These are phyloP conservation scores for Drosophila pegasa DNA, from an alignment of 2,888 invertebrate genomes.

Conservation along the genomic window DNA sequence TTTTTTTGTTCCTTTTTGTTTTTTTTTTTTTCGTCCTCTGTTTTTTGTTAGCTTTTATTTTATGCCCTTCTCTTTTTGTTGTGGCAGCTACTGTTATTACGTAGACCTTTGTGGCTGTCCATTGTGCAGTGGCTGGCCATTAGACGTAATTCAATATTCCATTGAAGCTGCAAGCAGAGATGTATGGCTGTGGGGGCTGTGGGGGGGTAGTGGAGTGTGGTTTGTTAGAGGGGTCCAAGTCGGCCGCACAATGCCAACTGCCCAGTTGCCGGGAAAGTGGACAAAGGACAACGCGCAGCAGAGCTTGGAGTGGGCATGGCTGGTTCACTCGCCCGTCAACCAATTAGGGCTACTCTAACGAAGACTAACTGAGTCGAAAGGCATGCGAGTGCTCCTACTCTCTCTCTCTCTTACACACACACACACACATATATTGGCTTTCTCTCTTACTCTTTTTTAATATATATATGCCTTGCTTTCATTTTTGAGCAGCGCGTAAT, in stretches of 20 bases:
- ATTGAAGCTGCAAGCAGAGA: conserved; percentile 55
- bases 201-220: not conserved
- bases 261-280: conserved; percentile 46
- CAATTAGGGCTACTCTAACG: conserved; percentile 65
- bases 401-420: not conserved
- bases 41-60: conserved; percentile 10
- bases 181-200: not conserved
- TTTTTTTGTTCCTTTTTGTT: conserved; percentile 7
- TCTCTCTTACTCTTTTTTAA: conserved; percentile 4
- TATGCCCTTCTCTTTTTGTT: conserved; percentile 12
- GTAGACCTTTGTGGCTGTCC: conserved; percentile 49
- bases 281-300: conserved; percentile 39
- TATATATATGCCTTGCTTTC: conserved; percentile 31
- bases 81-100: conserved; percentile 32
- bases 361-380: conserved; percentile 52
- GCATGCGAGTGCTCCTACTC: conserved; percentile 27
- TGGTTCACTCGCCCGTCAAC: conserved; percentile 45
- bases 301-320: conserved; percentile 18
- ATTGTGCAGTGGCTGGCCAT: conserved; percentile 63
- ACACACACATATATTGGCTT: not conserved
- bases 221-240: conserved; percentile 11
- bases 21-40: not conserved
- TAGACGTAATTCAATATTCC: conserved; percentile 78
- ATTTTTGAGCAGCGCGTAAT: conserved; percentile 49
- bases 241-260: conserved; percentile 46